Evolutionary conservation across 2,113 vertebrate species (phyloP).

Genomic region (Gnathonemus longibarbis): DNA sequence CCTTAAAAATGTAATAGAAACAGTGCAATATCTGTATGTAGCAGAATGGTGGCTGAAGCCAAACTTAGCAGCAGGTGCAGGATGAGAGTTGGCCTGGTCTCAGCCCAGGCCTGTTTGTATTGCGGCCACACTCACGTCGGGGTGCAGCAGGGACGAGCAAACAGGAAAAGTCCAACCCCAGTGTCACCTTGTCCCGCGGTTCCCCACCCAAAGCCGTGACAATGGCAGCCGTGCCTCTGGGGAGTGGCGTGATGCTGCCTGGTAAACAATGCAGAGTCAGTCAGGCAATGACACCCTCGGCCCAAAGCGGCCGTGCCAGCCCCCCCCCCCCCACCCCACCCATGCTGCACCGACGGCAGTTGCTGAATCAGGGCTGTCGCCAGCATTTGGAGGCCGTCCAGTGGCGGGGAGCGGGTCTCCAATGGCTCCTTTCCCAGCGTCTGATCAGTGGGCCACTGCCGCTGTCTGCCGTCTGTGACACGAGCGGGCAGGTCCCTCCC

Average conservation of each 20-base stretch:
- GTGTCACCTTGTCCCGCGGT: conserved; percentile 11
- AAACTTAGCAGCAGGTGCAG: not conserved
- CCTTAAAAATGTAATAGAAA: not conserved
- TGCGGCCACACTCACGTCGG: not conserved
- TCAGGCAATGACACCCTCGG: conserved; percentile 50
- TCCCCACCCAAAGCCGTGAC: not conserved
- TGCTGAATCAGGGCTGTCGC: conserved; percentile 78
- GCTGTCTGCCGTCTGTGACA: conserved; percentile 40
- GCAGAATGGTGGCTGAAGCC: not conserved
- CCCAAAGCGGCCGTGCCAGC: conserved; percentile 60
- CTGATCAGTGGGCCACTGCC: conserved; percentile 59
- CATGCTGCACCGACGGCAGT: conserved; percentile 37
- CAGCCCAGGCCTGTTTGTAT: not conserved
- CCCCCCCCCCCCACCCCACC: conserved; percentile 19
- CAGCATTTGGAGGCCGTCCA: conserved; percentile 79
- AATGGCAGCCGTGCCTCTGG: not conserved
- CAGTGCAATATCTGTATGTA: not conserved
- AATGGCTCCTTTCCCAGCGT: conserved; percentile 61
- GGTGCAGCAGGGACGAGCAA: no score
- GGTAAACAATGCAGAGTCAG: conserved; percentile 38
- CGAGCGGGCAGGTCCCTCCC: conserved; percentile 28
- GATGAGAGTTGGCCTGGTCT: not conserved
- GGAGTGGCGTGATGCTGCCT: not conserved
- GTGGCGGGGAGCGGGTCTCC: conserved; percentile 61
- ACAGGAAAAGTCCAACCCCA: not conserved